Percentiles rank a stretch among this genome's conserved stretches.
Conservation (phyloP, 2,797 vertebrate species). For the Hoplostethus atlanticus region DNA sequence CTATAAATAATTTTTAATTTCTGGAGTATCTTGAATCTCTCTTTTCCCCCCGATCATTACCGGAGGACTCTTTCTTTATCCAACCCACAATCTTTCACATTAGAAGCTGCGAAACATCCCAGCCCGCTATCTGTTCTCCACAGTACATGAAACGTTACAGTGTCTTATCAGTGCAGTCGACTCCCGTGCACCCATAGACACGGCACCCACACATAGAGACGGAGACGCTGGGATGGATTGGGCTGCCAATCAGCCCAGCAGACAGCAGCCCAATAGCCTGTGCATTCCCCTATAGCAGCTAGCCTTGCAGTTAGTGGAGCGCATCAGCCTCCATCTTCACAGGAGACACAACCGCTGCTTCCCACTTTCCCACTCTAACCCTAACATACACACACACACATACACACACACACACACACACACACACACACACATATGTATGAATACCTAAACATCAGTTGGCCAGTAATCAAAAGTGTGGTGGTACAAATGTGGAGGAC, state of each 20-base stretch:
- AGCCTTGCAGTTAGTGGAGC: conserved; percentile 68
- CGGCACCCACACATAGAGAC: conserved; percentile 17
- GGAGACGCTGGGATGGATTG: conserved; percentile 27
- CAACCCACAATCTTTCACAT: too few relatives aligned
- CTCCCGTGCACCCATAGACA: conserved; percentile 30
- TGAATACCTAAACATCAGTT: neutral
- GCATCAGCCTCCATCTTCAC: conserved; percentile 69
- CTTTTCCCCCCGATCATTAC: too few relatives aligned
- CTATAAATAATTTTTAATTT: too few relatives aligned
- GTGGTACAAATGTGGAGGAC: neutral
- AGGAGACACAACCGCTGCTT: conserved; percentile 50
- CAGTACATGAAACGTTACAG: conserved; percentile 50
- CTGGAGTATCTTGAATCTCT: too few relatives aligned
- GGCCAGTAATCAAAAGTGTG: neutral
- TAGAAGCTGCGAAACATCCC: conserved; percentile 23
- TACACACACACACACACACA: conserved; percentile 59
- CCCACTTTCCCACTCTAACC: conserved; percentile 67
- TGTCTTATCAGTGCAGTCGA: conserved; percentile 37
- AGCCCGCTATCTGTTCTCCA: conserved; percentile 33
- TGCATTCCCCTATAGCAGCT: conserved; percentile 55
- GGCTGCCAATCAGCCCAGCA: conserved; percentile 65
- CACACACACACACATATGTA: conserved; percentile 54
- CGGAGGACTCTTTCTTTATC: too few relatives aligned
- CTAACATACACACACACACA: conserved; percentile 14
- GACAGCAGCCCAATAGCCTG: conserved; percentile 50